Percentiles rank a stretch among this genome's conserved stretches.
Conservation (phyloP, 2,888 invertebrate genomes). For the Drosophila kuntzei region DNA sequence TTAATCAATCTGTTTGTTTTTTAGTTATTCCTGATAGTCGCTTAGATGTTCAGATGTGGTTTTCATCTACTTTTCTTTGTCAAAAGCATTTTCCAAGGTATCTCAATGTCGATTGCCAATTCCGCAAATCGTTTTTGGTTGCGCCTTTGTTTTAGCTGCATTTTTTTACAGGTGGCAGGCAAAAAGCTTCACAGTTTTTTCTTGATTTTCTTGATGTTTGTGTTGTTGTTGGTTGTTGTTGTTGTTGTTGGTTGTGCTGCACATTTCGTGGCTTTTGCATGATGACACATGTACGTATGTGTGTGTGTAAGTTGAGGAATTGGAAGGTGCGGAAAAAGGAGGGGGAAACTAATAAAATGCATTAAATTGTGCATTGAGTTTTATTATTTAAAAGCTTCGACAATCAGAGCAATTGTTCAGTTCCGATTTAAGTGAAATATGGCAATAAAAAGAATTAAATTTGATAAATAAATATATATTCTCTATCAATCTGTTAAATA, state of each 20-base stretch:
- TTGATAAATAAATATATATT: too few relatives aligned
- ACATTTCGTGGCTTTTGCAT: constrained; percentile 59
- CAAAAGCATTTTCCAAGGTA: constrained; percentile 6
- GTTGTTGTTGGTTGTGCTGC: constrained; percentile 25
- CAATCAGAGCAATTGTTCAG: not conserved
- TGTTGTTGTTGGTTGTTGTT: not conserved
- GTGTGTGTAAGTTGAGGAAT: not conserved
- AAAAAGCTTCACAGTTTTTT: constrained; percentile 41
- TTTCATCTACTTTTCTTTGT: not conserved
- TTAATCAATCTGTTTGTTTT: not conserved
- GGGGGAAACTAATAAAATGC: constrained; percentile 42
- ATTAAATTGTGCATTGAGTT: constrained; percentile 45
- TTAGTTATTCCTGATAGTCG: not conserved
- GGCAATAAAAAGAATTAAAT: not conserved
- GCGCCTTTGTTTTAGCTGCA: constrained; percentile 53
- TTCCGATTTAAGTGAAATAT: not conserved
- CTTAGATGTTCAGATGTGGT: not conserved
- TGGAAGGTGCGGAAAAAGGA: constrained; percentile 9
- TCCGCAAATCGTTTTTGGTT: constrained; percentile 23
- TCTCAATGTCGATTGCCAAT: not conserved
- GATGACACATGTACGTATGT: constrained; percentile 1
- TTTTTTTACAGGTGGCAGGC: constrained; percentile 26
- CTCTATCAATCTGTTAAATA: too few relatives aligned
- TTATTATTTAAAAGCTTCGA: constrained; percentile 24
- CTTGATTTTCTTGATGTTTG: not conserved